Conservation (phyloP, 30 jellyfish, hydroid and myxozoan species). For the Aurelia sp. region DNA sequence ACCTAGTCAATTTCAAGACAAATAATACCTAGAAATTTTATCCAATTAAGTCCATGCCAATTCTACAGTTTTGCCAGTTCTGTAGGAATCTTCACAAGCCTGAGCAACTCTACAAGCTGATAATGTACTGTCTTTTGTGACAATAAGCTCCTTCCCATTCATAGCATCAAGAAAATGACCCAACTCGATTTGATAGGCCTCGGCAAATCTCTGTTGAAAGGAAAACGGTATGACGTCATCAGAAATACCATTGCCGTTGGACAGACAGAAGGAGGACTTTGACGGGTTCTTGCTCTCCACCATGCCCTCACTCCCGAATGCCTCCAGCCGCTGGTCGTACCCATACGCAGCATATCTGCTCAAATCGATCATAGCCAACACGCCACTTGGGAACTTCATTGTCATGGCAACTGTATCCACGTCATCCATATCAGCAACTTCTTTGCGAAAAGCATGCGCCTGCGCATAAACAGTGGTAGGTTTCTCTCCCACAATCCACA, state of each 20-base stretch:
- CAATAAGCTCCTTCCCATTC: slow-evolving; percentile 44
- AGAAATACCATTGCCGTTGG: slow-evolving; percentile 66
- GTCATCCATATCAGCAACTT: slow-evolving; percentile 75
- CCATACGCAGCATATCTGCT: slow-evolving; percentile 95
- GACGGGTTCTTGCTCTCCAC: slow-evolving; percentile 78
- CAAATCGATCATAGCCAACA: slow-evolving; percentile 77
- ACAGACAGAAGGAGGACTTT: slow-evolving; percentile 48
- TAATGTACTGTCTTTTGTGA: slow-evolving; percentile 59
- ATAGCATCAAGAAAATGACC: slow-evolving; percentile 86
- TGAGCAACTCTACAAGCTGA: slow-evolving; percentile 79
- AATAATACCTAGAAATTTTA: too few species aligned
- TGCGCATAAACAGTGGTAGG: slow-evolving; percentile 82
- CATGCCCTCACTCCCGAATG: slow-evolving; percentile 94
- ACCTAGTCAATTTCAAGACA: too few species aligned
- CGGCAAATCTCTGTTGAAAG: slow-evolving; percentile 81
- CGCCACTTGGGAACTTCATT: slow-evolving; percentile 92
- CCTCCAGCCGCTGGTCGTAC: slow-evolving; percentile 97
- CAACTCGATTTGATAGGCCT: slow-evolving; percentile 77
- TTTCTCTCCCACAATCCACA: slow-evolving; percentile 88
- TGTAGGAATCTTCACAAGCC: slow-evolving; percentile 95
- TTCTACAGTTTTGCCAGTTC: slow-evolving; percentile 77
- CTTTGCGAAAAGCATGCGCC: slow-evolving; percentile 79
- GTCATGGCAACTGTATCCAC: slow-evolving; percentile 92
- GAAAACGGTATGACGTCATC: slow-evolving; percentile 66
- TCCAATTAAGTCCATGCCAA: slow-evolving; percentile 6